Base-by-base conservation (phyloP, 1,140 invertebrate species). In the Bradynema listronoti region DNA sequence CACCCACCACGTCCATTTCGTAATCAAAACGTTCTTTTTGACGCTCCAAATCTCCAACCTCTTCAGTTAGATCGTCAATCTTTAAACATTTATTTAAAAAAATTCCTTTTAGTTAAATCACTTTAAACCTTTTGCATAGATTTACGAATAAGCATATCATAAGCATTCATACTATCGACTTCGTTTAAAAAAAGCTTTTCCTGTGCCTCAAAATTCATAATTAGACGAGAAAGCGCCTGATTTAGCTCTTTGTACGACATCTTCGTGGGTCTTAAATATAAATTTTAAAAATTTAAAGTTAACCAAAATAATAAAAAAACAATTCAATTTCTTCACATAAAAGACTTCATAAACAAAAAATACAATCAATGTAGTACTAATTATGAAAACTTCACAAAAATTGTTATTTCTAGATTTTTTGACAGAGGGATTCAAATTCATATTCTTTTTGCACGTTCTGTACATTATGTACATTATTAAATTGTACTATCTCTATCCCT, bases 131-230 rank as follows among this genome's bases (percentile, higher is more conserved):
- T 63, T n/a, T 63, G 49, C 29, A 63, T 58, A n/a, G 58, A 49
- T 16, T 47, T 49, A n/a, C 61, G 61, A 14, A 63, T n/a, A 19
- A 63, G 33, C 4, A 65, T 29, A 27, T 63, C 61, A 53, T 45
- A 65, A 29, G 61, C 42, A 43, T 63, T 63, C 27, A 63, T 24
- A 51, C 64, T 61, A 51, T 63, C 61, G 30, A 63, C 36, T n/a
- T 63, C 61, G 25, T 66, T 61, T 32, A 63, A 33, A 25, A 63
- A 63, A 22, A 49, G 50, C 32, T 63, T 63, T 32, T 63, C 61
- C 29, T 63, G 61, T 14, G 16, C 19, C 24, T 63, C 61, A 45
- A 63, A 63, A 27, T 63, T 61, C 25, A 63, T 61, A 11, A 33
- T 19, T n/a, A 63, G 51, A 22, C 49, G 41, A 25, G 32, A 16